Percentiles rank a stretch among this genome's conserved stretches.
Conservation (phyloP, 92 coral and sea anemone species). For the Palythoa grandiflora region DNA sequence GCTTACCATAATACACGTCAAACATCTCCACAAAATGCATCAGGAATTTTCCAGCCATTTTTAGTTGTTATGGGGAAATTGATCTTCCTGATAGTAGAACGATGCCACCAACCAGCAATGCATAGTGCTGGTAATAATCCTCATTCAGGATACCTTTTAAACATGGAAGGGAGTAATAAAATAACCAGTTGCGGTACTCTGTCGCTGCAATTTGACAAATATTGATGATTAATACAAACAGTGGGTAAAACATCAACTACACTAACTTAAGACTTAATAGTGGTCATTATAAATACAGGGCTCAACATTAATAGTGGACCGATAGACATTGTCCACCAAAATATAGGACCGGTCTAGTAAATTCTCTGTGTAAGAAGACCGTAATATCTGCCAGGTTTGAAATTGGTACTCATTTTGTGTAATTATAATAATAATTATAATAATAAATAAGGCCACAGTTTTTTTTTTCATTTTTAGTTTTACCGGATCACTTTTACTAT, state of each 20-base stretch:
- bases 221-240: too few relatives aligned
- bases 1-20: constrained; percentile 57
- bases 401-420: background rate
- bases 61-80: constrained; percentile 30
- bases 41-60: constrained; percentile 50
- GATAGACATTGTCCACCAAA: too few relatives aligned
- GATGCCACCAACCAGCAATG: constrained; percentile 62
- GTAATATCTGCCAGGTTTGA: background rate
- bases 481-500: background rate
- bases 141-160: constrained; percentile 58
- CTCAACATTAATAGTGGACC: background rate
- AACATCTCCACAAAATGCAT: constrained; percentile 64
- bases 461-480: background rate
- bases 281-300: background rate
- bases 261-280: background rate
- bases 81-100: constrained; percentile 38
- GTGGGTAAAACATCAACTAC: too few relatives aligned
- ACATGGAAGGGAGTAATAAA: constrained; percentile 66
- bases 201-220: constrained; percentile 65
- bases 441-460: background rate
- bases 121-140: constrained; percentile 55
- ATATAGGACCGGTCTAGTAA: too few relatives aligned
- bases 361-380: background rate
- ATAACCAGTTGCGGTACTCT: constrained; percentile 65
- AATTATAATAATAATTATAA: too few relatives aligned